These are phyloP conservation scores for Schizopygopsis pylzovi DNA, from an alignment of 2,797 vertebrate species.

Conservation along the genomic window DNA sequence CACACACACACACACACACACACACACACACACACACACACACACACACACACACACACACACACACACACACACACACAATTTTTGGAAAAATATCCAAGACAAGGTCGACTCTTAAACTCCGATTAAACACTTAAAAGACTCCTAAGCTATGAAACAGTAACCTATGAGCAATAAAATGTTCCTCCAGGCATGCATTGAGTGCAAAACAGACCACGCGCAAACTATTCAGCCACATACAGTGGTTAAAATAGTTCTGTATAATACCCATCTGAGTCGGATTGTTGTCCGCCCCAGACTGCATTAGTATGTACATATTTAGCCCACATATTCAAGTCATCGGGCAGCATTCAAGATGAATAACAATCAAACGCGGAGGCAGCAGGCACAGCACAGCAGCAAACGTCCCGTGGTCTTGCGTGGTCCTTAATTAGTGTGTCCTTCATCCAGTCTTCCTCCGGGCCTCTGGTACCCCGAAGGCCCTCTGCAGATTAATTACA, in stretches of 20 bases:
- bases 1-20: no score
- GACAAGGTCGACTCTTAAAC: not conserved
- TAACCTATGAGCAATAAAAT: constrained; percentile 3
- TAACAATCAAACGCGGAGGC: constrained; percentile 76
- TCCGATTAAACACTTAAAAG: not conserved
- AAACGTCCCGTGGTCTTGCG: constrained; percentile 78
- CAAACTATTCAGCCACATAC: constrained; percentile 14
- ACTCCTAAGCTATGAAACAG: not conserved
- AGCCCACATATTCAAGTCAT: constrained; percentile 53
- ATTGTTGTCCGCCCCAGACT: constrained; percentile 19
- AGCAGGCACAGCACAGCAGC: constrained; percentile 3
- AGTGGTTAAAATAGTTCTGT: constrained; percentile 36
- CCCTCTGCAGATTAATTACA: constrained; percentile 90
- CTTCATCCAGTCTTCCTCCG: constrained; percentile 84
- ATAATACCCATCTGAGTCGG: constrained; percentile 20
- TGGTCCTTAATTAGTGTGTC: constrained; percentile 92
- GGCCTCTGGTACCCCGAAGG: constrained; percentile 82
- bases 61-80: no score
- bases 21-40: no score
- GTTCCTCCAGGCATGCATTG: not conserved
- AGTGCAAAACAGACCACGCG: not conserved
- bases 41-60: no score
- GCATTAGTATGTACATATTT: constrained; percentile 50
- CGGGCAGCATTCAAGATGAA: constrained; percentile 74
- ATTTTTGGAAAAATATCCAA: not conserved